A percentile compares a stretch with the other conserved stretches of the same genome.
Conservation (phyloP, 2,888 invertebrate species). For the Automeris io region DNA sequence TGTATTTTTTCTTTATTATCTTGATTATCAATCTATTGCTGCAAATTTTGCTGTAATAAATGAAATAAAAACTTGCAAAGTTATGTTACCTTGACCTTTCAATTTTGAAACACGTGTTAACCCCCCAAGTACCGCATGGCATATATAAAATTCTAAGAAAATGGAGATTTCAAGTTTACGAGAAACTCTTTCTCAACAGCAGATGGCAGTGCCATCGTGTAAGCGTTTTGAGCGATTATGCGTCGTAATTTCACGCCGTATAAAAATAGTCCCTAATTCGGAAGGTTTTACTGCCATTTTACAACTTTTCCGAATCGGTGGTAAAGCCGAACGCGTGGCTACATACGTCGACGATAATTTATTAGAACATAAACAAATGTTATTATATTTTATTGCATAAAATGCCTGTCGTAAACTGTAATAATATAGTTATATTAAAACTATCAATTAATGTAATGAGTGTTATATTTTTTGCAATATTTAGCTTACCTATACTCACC, state of each 20-base stretch:
- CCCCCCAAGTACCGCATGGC: no score
- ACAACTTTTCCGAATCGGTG: conserved; percentile 1
- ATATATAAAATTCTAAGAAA: no score
- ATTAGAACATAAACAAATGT: conserved; percentile 5
- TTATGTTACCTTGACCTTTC: no score
- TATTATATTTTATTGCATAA: conserved; percentile 2
- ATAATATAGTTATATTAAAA: background rate
- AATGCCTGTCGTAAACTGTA: background rate
- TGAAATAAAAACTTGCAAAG: no score
- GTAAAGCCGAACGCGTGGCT: conserved; percentile 3
- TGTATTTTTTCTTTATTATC: no score
- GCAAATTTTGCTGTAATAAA: no score
- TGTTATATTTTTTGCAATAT: no score
- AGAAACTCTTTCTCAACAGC: background rate
- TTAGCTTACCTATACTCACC: no score
- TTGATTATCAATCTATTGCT: no score
- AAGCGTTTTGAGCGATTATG: conserved; percentile 2
- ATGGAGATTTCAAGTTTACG: background rate
- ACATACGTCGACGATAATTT: conserved; percentile 5
- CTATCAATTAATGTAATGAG: background rate
- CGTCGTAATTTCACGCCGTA: conserved; percentile 1
- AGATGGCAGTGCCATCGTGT: background rate
- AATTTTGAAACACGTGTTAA: no score
- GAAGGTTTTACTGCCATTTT: background rate
- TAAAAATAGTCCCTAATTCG: conserved; percentile 3